Conservation (phyloP, 2,888 invertebrate genomes). For the Nysson spinosus region DNA sequence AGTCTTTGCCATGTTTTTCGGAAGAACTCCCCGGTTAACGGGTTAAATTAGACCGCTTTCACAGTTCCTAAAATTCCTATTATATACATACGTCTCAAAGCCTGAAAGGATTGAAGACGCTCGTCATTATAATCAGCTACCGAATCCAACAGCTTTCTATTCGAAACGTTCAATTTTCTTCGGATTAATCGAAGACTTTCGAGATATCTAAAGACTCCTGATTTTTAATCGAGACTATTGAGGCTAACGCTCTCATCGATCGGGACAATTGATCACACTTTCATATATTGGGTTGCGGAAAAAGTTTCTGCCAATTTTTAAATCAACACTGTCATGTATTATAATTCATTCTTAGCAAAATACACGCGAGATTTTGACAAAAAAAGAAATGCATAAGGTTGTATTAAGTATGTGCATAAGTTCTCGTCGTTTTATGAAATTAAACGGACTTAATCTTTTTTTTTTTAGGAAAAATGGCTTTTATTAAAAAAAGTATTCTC, state of each 20-base stretch:
- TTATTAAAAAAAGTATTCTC: too few species aligned
- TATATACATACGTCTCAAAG: constrained; percentile 40
- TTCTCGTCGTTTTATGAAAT: too few species aligned
- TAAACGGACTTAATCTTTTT: too few species aligned
- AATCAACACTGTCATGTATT: too few species aligned
- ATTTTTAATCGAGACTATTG: neutral
- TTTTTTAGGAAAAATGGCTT: too few species aligned
- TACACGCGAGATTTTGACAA: too few species aligned
- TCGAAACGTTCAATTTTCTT: neutral
- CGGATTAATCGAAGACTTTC: constrained; percentile 11
- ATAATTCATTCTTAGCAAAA: too few species aligned
- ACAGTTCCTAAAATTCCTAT: constrained; percentile 38
- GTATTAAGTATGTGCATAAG: too few species aligned
- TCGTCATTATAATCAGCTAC: constrained; percentile 2
- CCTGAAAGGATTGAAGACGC: neutral
- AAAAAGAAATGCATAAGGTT: too few species aligned
- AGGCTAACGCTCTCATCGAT: constrained; percentile 13
- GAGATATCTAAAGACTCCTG: neutral
- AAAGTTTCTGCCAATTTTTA: constrained; percentile 1
- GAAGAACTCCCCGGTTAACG: too few species aligned
- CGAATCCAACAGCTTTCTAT: constrained; percentile 42
- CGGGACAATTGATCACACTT: constrained; percentile 25
- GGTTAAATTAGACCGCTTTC: constrained; percentile 34
- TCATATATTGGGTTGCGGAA: too few species aligned
- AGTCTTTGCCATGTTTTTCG: too few species aligned